phyloP scores from a whole-genome alignment of 2,113 vertebrate species.

The Fukomys damarensis region DNA sequence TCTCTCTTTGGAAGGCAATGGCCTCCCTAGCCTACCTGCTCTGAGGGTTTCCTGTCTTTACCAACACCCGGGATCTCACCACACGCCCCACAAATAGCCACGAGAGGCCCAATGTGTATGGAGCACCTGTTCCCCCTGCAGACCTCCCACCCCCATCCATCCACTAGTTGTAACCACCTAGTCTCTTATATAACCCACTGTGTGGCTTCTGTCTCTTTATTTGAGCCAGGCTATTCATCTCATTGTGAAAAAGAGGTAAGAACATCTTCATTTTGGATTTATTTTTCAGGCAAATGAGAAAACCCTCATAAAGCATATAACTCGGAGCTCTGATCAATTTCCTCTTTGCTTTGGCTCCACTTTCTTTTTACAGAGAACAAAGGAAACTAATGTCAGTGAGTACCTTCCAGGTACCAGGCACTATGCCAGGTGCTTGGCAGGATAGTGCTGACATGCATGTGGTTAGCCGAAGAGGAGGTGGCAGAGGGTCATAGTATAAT shows the following conservation, averaged over 20 bases:
- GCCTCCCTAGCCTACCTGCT: accelerated
- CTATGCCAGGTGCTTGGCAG: not conserved
- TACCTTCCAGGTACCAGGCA: not conserved
- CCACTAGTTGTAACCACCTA: too few relatives aligned
- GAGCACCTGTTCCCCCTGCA: not conserved
- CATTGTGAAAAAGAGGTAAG: not conserved
- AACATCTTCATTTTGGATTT: not conserved
- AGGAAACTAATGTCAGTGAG: not conserved
- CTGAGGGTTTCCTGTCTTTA: not conserved
- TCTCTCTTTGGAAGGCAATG: not conserved
- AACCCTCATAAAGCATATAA: not conserved
- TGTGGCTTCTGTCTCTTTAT: not conserved
- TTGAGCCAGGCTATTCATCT: not conserved
- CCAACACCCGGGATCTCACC: too few relatives aligned
- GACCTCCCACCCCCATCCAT: accelerated
- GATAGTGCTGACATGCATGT: not conserved
- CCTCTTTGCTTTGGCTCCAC: not conserved
- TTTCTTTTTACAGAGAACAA: slow-evolving; percentile 4
- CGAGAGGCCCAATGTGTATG: accelerated
- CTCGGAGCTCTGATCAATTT: not conserved
- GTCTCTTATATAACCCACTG: not conserved
- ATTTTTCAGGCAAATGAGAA: not conserved
- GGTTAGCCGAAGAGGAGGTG: slow-evolving; percentile 41
- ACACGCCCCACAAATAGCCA: too few relatives aligned
- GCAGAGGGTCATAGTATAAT: not conserved